A percentile compares a stretch with the other conserved stretches of the same genome.
phyloP scores from a whole-genome alignment of 2,888 invertebrate species.

The Brenthis ino region DNA sequence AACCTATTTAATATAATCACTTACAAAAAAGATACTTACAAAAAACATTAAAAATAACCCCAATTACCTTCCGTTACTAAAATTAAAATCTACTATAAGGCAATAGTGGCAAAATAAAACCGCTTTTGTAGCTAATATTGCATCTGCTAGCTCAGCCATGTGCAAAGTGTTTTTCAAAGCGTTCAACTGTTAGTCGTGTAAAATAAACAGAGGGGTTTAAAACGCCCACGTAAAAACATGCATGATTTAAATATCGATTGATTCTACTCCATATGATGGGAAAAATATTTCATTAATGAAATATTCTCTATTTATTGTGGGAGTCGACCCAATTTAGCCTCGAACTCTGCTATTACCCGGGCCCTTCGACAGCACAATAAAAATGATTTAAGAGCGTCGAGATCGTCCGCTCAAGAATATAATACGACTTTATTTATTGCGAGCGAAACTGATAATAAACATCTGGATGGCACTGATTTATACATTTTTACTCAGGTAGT shows the following conservation, averaged over 20 bases:
- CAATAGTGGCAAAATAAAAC: conserved; percentile 34
- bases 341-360: conserved; percentile 61
- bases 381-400: conserved; percentile 74
- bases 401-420: conserved; percentile 73
- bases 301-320: conserved; percentile 50
- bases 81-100: conserved; percentile 7
- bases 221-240: conserved; percentile 25
- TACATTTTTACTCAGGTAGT: conserved; percentile 40
- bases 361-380: conserved; percentile 77
- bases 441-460: conserved; percentile 70
- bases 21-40: too few relatives aligned
- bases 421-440: conserved; percentile 76
- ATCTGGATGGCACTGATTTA: conserved; percentile 57
- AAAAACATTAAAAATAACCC: too few relatives aligned
- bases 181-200: conserved; percentile 43
- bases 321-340: conserved; percentile 70
- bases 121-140: conserved; percentile 36
- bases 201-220: conserved; percentile 37
- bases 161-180: conserved; percentile 40
- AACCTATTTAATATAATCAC: too few relatives aligned
- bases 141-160: conserved; percentile 31
- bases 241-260: conserved; percentile 34
- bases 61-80: not conserved
- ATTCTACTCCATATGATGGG: conserved; percentile 17
- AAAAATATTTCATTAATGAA: conserved; percentile 32